These are phyloP conservation scores for Rhinoraja longicauda DNA, from an alignment of 2,797 vertebrate species.

Conservation along the genomic window DNA sequence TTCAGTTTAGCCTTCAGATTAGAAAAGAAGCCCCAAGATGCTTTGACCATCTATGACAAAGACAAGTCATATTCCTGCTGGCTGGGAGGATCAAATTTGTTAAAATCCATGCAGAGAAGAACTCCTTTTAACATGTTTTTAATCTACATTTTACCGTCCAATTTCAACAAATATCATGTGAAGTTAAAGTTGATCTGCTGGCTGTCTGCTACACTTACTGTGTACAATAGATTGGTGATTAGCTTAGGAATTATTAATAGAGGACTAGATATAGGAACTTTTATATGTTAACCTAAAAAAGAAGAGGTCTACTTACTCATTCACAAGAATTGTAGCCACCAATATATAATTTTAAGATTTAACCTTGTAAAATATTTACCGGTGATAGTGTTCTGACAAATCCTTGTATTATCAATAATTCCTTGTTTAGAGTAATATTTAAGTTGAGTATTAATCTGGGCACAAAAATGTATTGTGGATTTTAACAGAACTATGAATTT, in stretches of 20 bases:
- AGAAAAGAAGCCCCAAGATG: background rate
- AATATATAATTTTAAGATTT: conserved; percentile 16
- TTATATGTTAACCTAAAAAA: conserved; percentile 1
- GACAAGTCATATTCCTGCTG: background rate
- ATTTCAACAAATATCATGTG: background rate
- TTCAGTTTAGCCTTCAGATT: background rate
- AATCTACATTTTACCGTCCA: conserved; percentile 3
- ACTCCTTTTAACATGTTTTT: background rate
- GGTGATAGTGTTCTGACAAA: background rate
- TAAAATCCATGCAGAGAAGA: background rate
- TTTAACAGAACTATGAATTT: background rate
- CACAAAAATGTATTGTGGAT: background rate
- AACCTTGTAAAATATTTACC: background rate
- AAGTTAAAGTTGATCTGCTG: conserved; percentile 13
- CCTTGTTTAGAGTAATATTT: conserved; percentile 4
- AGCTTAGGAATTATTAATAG: background rate
- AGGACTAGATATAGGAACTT: background rate
- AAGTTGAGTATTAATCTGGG: background rate
- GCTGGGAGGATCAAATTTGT: conserved; percentile 7
- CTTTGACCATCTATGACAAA: background rate
- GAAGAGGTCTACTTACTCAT: background rate
- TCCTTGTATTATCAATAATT: background rate
- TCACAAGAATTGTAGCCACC: background rate
- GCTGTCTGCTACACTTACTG: background rate
- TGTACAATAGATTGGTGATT: background rate